A percentile compares a stretch with the other conserved stretches of the same genome.
Evolutionary conservation across 2,888 invertebrate species (phyloP).

Genomic region (Resseliella maxima): DNA sequence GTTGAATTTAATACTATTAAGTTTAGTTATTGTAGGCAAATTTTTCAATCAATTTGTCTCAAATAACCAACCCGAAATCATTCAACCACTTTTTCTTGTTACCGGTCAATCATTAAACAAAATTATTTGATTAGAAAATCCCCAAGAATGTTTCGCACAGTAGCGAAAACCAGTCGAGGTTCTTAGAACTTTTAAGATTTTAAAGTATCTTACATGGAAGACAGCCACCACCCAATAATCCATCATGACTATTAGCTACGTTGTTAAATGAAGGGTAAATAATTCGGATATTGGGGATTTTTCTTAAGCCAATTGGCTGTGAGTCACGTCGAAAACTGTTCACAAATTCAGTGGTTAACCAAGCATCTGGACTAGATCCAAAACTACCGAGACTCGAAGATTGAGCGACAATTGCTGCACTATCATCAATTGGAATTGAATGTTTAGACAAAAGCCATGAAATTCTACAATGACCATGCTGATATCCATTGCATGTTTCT

Average conservation of each 20-base stretch:
- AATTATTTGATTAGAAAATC: too few relatives aligned
- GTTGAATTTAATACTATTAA: too few relatives aligned
- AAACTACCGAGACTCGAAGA: constrained; percentile 94
- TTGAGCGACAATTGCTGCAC: constrained; percentile 84
- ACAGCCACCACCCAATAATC: constrained; percentile 85
- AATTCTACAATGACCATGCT: constrained; percentile 71
- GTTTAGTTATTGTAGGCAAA: too few relatives aligned
- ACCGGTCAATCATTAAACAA: too few relatives aligned
- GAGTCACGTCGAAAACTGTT: constrained; percentile 72
- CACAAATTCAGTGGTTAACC: constrained; percentile 83
- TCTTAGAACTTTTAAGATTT: too few relatives aligned
- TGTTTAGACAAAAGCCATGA: constrained; percentile 75
- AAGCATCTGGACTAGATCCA: constrained; percentile 76
- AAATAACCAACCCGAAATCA: too few relatives aligned
- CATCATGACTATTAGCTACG: constrained; percentile 86
- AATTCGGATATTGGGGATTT: constrained; percentile 71
- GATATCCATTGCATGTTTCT: constrained; percentile 68
- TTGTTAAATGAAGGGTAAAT: constrained; percentile 86
- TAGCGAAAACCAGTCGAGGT: too few relatives aligned
- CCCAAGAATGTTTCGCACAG: too few relatives aligned
- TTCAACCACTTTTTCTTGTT: too few relatives aligned
- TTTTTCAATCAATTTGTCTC: too few relatives aligned
- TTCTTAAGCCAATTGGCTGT: constrained; percentile 69
- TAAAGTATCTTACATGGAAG: too few relatives aligned
- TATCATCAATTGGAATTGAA: constrained; percentile 70